A percentile compares a stretch with the other conserved stretches of the same genome.
Conservation (phyloP, 2,113 vertebrate genomes). For the Mobula hypostoma region DNA sequence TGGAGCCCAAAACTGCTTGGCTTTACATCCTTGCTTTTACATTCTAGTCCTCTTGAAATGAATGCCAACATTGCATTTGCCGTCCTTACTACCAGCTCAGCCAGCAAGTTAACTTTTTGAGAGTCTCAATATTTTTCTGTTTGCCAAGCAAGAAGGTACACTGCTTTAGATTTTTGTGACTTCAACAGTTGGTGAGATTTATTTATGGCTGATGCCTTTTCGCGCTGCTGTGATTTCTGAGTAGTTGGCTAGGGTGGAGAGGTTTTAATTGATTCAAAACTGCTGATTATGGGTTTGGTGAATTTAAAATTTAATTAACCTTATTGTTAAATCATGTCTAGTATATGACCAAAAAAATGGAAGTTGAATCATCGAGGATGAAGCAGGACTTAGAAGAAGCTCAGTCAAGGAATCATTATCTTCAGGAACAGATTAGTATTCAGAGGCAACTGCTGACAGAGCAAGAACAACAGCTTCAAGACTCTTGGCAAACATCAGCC, state of each 20-base stretch:
- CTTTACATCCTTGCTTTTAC: no score
- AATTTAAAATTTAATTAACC: not conserved
- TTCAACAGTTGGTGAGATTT: not conserved
- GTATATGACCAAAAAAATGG: slow-evolving; percentile 72
- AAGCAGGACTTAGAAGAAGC: slow-evolving; percentile 67
- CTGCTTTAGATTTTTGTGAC: not conserved
- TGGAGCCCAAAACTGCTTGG: no score
- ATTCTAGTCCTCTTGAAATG: no score
- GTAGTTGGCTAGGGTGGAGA: not conserved
- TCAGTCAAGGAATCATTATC: slow-evolving; percentile 67
- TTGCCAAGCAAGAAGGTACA: not conserved
- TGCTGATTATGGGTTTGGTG: not conserved
- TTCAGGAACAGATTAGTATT: slow-evolving; percentile 81
- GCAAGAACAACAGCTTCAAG: slow-evolving; percentile 82
- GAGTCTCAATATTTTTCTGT: not conserved
- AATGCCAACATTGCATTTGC: no score
- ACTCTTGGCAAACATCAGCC: slow-evolving; percentile 64
- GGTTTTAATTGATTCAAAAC: not conserved
- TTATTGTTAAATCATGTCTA: slow-evolving; percentile 41
- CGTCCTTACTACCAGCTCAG: no score
- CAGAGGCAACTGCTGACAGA: slow-evolving; percentile 78
- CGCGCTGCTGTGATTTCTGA: not conserved
- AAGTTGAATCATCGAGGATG: slow-evolving; percentile 70
- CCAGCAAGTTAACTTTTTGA: no score
- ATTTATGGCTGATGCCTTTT: not conserved